A percentile compares a stretch with the other conserved stretches of the same genome.
These are phyloP conservation scores for Capitella teleta DNA, from an alignment of 1,140 invertebrate genomes.

Conservation along the genomic window DNA sequence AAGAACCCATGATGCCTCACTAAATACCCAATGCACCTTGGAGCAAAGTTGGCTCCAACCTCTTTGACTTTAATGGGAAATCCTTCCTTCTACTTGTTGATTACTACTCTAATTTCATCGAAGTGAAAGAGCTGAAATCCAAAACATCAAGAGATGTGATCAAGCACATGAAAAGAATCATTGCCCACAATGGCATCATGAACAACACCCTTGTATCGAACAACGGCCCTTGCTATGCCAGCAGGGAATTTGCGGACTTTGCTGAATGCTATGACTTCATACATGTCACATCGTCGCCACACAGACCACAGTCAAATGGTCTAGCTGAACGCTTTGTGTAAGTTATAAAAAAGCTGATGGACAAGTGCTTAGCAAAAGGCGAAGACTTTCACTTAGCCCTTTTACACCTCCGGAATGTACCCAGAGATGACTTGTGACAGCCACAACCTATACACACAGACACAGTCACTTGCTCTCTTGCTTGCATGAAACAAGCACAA, in stretches of 20 bases:
- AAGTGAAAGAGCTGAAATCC: conserved; percentile 9
- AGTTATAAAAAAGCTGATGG: conserved; percentile 16
- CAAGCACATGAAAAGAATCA: conserved; percentile 14
- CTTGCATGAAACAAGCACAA: background rate
- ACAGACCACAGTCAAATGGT: conserved; percentile 16
- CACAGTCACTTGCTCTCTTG: background rate
- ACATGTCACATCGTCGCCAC: conserved; percentile 16
- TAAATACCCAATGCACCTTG: conserved; percentile 5
- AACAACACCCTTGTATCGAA: conserved; percentile 15
- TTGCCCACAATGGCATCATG: conserved; percentile 17
- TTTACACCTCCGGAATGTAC: conserved; percentile 16
- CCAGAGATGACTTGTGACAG: conserved; percentile 13
- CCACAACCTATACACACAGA: background rate
- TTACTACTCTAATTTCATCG: conserved; percentile 16
- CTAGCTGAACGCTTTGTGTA: conserved; percentile 20
- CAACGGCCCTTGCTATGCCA: conserved; percentile 19
- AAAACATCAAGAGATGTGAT: conserved; percentile 12
- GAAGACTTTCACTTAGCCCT: conserved; percentile 15
- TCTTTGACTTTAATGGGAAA: conserved; percentile 10
- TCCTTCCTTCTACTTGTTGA: conserved; percentile 15
- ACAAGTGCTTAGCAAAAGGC: conserved; percentile 14
- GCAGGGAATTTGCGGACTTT: too few species aligned
- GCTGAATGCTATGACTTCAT: too few species aligned
- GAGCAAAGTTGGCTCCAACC: conserved; percentile 7
- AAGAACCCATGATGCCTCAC: conserved; percentile 5